Base-by-base conservation (phyloP, 2,888 invertebrate genomes). In the Synanthedon andrenaeformis region DNA sequence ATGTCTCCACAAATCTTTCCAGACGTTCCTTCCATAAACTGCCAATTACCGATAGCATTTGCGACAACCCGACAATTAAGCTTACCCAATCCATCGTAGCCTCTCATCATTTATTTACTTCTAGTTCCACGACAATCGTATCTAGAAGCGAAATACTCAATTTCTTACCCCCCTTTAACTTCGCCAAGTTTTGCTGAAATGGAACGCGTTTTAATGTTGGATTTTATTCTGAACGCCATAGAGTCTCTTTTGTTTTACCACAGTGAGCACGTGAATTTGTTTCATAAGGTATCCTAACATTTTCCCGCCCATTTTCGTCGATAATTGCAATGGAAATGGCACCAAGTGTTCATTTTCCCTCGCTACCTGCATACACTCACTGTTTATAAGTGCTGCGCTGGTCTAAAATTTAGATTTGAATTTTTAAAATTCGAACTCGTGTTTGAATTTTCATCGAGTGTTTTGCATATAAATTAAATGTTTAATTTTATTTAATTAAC, bases 341-440 rank as follows among this genome's bases (percentile, higher is more conserved):
- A 67, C 63, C 76, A 74, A 65, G 70, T 77, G 78, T 70, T 59
- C 70, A 66, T 70, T 74, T 76, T 77, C 74, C 76, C 72, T 67
- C 35, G 64, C 35, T 11, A 14, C 49, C 19, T 17, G 19, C 35
- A 35, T 49, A 17, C 49, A 45, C 11, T 14, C 13, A 6, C 11
- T 45, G 11, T 45, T 45, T 45, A 45, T 45, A 45, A 45, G 13
- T 45, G 45, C 42, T 42, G 48, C 17, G 5, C 52, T 41, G 54
- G 54, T 51, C 55, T 54, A 52, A 54, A 59, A 58, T 57, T 57
- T 57, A 52, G 45, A 42, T 53, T 49, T 59, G 52, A 57, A 57
- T 58, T 56, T 52, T 56, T 54, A 52, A 54, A n/a, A 51, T 42
- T 17, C 4, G 10, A n/a, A 51, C 41, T 42, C 35, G 13, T 13